These are phyloP conservation scores for Diachrysia chrysitis DNA, from an alignment of 2,888 invertebrate species.

Conservation along the genomic window DNA sequence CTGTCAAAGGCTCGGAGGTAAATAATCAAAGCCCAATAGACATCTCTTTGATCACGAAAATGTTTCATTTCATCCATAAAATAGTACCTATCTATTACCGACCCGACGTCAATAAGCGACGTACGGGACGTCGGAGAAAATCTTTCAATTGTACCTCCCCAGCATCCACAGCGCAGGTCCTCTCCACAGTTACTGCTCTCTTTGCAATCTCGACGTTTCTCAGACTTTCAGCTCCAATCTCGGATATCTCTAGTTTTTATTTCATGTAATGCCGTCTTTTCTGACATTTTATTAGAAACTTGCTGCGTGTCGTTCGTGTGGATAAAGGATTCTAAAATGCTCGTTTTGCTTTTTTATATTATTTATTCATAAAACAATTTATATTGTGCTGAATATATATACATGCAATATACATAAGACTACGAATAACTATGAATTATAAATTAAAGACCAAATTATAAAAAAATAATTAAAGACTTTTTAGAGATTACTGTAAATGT, in stretches of 20 bases:
- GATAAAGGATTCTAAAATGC: neutral
- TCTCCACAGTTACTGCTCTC: conserved; percentile 9
- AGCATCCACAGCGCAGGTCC: conserved; percentile 16
- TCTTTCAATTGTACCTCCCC: conserved; percentile 18
- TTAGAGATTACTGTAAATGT: neutral
- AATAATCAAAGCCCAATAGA: neutral
- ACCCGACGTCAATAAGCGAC: conserved; percentile 7
- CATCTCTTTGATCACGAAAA: conserved; percentile 8
- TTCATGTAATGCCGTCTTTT: neutral
- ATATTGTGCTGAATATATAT: no score
- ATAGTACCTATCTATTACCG: conserved; percentile 2
- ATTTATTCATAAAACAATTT: no score
- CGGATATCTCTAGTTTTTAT: conserved; percentile 12
- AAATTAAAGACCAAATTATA: no score
- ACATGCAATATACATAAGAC: no score
- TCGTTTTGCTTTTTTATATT: neutral
- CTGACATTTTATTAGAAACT: conserved; percentile 1
- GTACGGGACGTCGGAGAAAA: neutral
- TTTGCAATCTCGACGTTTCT: conserved; percentile 16
- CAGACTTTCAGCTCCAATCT: conserved; percentile 24
- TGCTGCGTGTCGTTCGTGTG: neutral
- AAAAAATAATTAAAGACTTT: neutral
- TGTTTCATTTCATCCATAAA: conserved; percentile 15
- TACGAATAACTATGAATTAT: no score
- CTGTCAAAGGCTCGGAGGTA: conserved; percentile 7